Conservation (phyloP, 2,888 invertebrate species). For the Seladonia tumulorum region DNA sequence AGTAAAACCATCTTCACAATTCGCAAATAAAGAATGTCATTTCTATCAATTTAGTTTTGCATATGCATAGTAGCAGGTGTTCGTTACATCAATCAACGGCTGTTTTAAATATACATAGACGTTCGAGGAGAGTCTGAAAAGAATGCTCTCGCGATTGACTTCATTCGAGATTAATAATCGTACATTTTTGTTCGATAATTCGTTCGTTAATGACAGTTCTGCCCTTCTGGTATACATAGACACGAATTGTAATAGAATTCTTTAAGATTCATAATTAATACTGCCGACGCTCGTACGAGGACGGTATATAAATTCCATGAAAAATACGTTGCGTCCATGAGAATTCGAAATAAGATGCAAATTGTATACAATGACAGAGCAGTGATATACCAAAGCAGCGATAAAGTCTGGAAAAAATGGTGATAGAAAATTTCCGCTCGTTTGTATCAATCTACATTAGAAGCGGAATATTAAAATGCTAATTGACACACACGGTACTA, state of each 20-base stretch:
- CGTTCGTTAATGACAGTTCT: background rate
- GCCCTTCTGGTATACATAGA: background rate
- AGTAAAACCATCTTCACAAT: background rate
- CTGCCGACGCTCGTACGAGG: background rate
- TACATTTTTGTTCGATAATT: background rate
- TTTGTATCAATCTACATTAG: conserved; percentile 6
- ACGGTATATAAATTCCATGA: conserved; percentile 1
- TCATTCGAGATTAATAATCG: background rate
- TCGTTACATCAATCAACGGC: background rate
- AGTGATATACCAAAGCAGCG: background rate
- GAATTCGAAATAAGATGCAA: background rate
- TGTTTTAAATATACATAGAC: background rate
- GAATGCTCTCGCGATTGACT: background rate
- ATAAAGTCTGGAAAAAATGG: conserved; percentile 9
- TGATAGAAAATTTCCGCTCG: conserved; percentile 5
- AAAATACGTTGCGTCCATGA: background rate
- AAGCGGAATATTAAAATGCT: conserved; percentile 38
- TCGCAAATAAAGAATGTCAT: background rate
- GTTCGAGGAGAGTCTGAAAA: background rate
- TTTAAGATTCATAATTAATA: background rate
- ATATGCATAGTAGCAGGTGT: background rate
- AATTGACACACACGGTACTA: background rate
- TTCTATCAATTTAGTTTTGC: background rate
- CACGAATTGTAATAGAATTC: background rate
- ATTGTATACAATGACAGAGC: background rate